A percentile compares a stretch with the other conserved stretches of the same genome.
These are phyloP conservation scores for Hippocampus kuda DNA, from an alignment of 2,797 vertebrate genomes.

Conservation along the genomic window DNA sequence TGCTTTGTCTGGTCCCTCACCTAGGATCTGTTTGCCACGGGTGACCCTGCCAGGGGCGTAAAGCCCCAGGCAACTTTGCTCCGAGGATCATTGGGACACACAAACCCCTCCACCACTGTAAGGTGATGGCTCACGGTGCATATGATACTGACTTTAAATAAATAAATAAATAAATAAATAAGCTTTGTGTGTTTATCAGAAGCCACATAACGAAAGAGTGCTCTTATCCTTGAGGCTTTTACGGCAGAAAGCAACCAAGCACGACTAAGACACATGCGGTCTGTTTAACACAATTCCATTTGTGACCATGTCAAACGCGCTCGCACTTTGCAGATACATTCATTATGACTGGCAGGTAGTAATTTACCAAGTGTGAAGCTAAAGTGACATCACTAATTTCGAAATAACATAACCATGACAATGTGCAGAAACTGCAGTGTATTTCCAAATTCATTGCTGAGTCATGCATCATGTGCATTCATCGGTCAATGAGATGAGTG, in stretches of 20 bases:
- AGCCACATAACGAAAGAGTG: neutral
- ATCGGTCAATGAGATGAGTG: neutral
- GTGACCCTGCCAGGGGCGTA: too few relatives aligned
- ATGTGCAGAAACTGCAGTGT: neutral
- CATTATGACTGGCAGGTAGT: neutral
- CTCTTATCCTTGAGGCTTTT: neutral
- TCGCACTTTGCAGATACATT: neutral
- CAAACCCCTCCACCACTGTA: too few relatives aligned
- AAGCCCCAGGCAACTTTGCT: too few relatives aligned
- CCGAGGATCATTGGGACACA: too few relatives aligned
- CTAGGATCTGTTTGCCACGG: too few relatives aligned
- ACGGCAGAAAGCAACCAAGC: neutral
- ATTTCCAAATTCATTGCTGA: neutral
- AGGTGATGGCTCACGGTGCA: neutral
- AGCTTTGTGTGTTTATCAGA: neutral
- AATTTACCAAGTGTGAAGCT: neutral
- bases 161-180: too few relatives aligned
- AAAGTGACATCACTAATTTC: neutral
- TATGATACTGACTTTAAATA: neutral
- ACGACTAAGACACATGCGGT: neutral
- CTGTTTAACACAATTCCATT: constrained; percentile 5
- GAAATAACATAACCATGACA: neutral
- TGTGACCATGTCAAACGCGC: neutral
- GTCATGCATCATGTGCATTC: neutral
- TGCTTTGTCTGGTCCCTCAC: too few relatives aligned